Evolutionary conservation across 37 sponge, comb jelly and placozoan genomes (phyloP).

Genomic region (Haliclona indistincta): DNA sequence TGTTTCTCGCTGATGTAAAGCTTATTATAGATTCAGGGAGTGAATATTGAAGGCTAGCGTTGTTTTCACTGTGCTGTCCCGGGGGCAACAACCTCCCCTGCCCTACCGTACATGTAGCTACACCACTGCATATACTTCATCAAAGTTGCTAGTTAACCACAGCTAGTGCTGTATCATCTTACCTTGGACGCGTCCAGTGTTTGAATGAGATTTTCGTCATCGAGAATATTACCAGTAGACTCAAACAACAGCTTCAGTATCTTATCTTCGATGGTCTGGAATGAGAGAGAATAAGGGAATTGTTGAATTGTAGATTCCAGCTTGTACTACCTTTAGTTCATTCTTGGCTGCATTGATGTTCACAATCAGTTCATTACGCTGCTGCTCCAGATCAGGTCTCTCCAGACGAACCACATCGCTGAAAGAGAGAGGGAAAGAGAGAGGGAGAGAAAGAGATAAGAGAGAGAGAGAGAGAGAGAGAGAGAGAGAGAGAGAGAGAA

Average conservation of each 20-base stretch:
- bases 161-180: too few relatives aligned
- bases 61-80: too few relatives aligned
- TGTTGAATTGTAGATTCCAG: background rate
- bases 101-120: too few relatives aligned
- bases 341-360: slow-evolving; percentile 93
- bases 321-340: slow-evolving; percentile 76
- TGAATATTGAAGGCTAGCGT: too few relatives aligned
- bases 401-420: slow-evolving; percentile 98
- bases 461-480: background rate
- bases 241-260: slow-evolving; percentile 94
- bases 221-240: slow-evolving; percentile 95
- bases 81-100: too few relatives aligned
- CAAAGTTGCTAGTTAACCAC: too few relatives aligned
- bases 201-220: slow-evolving; percentile 94
- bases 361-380: slow-evolving; percentile 90
- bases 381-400: slow-evolving; percentile 93
- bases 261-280: slow-evolving; percentile 88
- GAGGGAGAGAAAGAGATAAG: background rate
- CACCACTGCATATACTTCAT: too few relatives aligned
- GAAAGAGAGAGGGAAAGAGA: background rate
- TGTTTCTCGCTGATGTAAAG: too few relatives aligned
- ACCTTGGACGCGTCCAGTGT: slow-evolving; percentile 92
- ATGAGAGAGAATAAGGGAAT: background rate
- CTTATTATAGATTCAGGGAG: too few relatives aligned
- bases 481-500: background rate